Base-by-base conservation (phyloP, 2,888 invertebrate genomes). In the Caenorhabditis sp. region DNA sequence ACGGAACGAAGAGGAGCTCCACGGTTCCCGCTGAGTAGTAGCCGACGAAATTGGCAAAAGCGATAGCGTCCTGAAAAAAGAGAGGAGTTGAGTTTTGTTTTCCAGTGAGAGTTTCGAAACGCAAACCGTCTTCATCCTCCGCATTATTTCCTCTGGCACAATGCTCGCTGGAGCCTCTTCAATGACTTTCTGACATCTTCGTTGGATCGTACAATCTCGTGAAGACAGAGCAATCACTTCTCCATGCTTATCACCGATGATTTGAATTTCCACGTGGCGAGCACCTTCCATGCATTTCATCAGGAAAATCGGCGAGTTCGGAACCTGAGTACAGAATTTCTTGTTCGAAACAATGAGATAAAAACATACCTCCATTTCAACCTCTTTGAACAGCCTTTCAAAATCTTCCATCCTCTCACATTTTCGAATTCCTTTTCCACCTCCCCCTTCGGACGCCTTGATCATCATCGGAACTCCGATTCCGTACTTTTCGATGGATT, bases 91-190 rank as follows among this genome's bases (percentile, higher is more conserved):
- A 2, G 14, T 12, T 38, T 38, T 56, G 35, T 35, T 14, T 2
- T 14, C 47, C 14, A 1, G 5, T 14, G 5, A 24, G 7, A 31
- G 31, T 31, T 31, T 31, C 12, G 10, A 41, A 41, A 56, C 56
- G 10, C 51, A n/a, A 56, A 86, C 87, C 61, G 83, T 86, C 92
- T 99, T 98, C 99, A 99, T 99, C 90, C 96, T 95, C 92, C 96
- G 96, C 92, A 98, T 97, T 24, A 98, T 95, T 24, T 96, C 95
- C 0, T 95, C 95, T 73, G 95, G 95, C 0, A 98, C 96, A 83
- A 99, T 95, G n/a, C 96, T 95, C 0, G 97, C 97, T 0, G 99
- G 98, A 0, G 99, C 98, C 92, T 99, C 99, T 93, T 99, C 99
- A 73, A 99, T 98, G 92, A 99, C 99, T 93, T 99, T 99, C 94